Evolutionary conservation across 2,888 invertebrate species (phyloP).

Genomic region (Acronicta aceris): DNA sequence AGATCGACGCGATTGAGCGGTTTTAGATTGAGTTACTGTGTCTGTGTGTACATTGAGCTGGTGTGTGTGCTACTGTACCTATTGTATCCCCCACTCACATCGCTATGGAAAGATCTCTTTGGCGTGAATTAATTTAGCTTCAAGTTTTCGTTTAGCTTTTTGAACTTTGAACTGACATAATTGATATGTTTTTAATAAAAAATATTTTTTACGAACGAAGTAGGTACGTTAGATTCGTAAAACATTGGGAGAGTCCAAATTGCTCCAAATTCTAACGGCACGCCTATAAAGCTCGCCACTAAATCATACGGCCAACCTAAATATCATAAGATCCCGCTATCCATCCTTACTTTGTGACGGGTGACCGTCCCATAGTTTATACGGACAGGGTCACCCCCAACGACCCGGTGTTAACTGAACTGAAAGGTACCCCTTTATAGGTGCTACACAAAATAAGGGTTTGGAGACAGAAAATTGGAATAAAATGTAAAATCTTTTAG

Average conservation of each 20-base stretch:
- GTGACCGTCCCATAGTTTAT: constrained; percentile 24
- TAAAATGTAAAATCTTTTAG: too few relatives aligned
- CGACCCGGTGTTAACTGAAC: constrained; percentile 10
- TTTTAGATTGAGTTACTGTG: constrained; percentile 45
- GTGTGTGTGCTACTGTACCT: neutral
- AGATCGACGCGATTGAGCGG: constrained; percentile 40
- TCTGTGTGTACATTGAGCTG: constrained; percentile 18
- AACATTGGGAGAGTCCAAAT: too few relatives aligned
- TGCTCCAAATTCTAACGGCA: too few relatives aligned
- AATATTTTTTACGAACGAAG: too few relatives aligned
- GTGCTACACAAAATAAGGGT: neutral
- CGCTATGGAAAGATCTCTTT: too few relatives aligned
- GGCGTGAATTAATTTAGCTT: too few relatives aligned
- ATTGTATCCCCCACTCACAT: neutral
- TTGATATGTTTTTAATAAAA: too few relatives aligned
- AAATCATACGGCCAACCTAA: constrained; percentile 29
- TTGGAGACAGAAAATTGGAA: too few relatives aligned
- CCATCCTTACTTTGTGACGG: constrained; percentile 32
- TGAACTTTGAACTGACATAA: too few relatives aligned
- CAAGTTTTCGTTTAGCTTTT: too few relatives aligned
- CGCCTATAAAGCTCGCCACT: neutral
- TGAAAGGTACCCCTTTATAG: constrained; percentile 31
- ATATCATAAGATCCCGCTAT: constrained; percentile 24
- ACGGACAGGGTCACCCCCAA: constrained; percentile 16
- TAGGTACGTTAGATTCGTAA: too few relatives aligned